Base-by-base conservation (phyloP, 1,140 invertebrate species). In the Eciton burchellii region DNA sequence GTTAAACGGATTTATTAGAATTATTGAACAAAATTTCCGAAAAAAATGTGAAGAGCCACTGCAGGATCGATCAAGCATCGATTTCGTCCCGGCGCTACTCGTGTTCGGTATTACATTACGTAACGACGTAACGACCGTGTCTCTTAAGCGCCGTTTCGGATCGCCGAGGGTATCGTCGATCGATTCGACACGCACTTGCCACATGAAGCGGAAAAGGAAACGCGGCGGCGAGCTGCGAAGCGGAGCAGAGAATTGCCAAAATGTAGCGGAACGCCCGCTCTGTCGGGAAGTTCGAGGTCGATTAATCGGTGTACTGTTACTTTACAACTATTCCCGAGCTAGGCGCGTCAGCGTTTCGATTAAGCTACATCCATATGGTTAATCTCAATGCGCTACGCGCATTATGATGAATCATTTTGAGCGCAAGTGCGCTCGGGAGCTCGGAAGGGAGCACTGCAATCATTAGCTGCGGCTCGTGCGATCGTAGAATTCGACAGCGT, bases 41-140 rank as follows among this genome's bases (percentile, higher is more conserved):
- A 76, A 63, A 74, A 56, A 24, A 29, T 35, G 6, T 29, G 24
- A 79, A 56, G 74, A 70, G 21, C n/a, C 74, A 79, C 35, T 70
- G 74, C 21, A 35, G 54, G 16, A 12, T 77, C 45, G 49, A 56
- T 68, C 74, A 41, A 77, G 41, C 35, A 35, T 35, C 49, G 49
- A 68, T 70, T 70, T 70, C 14, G 49, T 56, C 63, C 49, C 41
- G 63, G 35, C 63, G 49, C 63, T 79, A 79, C 52, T 24, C 26
- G 74, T 79, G 63, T 79, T 49, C 63, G n/a, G 16, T 21, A 24
- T 45, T 68, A 35, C 6, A 79, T 79, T 79, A 68, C 49, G 56
- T 79, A 70, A 79, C 72, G n/a, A 57, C n/a, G 63, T 68, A 79
- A 79, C 35, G 56, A 79, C 52, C 74, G 49, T 79, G 74, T 79